A percentile compares a stretch with the other conserved stretches of the same genome.
phyloP scores from a whole-genome alignment of 2,113 vertebrate species.

The Ciconia maguari region DNA sequence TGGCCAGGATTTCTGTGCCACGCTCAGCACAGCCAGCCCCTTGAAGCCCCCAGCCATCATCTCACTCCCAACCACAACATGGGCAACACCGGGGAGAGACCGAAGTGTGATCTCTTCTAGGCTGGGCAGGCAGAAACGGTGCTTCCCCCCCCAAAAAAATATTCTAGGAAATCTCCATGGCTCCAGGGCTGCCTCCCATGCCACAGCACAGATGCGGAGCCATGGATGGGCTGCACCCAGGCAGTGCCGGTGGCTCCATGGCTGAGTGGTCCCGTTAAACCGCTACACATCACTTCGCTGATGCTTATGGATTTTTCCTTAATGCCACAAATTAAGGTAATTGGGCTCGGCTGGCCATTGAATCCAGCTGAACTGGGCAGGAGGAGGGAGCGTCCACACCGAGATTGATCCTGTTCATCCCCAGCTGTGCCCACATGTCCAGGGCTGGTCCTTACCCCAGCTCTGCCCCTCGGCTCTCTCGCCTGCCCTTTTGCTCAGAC shows the following conservation, averaged over 20 bases:
- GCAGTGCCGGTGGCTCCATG: rapidly evolving
- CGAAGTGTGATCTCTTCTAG: neutral
- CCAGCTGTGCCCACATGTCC: rapidly evolving
- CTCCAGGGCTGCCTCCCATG: neutral
- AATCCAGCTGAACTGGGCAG: constrained; percentile 32
- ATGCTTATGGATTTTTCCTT: constrained; percentile 74
- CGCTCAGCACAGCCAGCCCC: rapidly evolving
- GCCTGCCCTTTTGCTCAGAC: neutral
- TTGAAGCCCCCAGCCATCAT: neutral
- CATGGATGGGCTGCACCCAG: neutral
- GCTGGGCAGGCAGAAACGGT: neutral
- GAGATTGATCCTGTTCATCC: neutral
- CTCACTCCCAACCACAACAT: neutral
- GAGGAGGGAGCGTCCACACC: neutral
- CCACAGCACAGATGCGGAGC: rapidly evolving
- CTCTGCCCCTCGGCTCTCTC: neutral
- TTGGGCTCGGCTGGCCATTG: constrained; percentile 39
- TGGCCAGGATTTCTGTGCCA: neutral
- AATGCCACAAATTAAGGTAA: constrained; percentile 72
- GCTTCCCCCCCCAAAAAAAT: rapidly evolving
- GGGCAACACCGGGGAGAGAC: rapidly evolving
- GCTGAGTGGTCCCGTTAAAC: neutral
- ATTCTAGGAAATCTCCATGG: neutral
- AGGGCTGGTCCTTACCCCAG: neutral
- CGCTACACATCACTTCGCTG: constrained; percentile 27